These are phyloP conservation scores for Pachypsylla venusta DNA, from an alignment of 1,140 invertebrate species.

Conservation along the genomic window DNA sequence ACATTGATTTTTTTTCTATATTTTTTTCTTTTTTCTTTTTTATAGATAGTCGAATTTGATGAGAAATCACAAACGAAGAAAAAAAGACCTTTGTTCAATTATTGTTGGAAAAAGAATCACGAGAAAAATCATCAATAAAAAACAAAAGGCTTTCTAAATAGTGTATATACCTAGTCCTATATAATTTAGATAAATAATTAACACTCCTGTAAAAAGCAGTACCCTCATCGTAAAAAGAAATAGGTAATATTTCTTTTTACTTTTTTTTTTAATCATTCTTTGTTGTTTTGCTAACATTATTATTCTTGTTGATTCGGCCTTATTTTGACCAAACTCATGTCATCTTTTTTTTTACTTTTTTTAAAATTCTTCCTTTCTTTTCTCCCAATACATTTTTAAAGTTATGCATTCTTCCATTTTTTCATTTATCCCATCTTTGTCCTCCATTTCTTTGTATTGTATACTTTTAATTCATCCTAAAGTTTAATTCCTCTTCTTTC, in stretches of 20 bases:
- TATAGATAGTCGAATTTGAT: constrained; percentile 5
- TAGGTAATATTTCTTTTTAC: constrained; percentile 5
- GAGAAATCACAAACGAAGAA: constrained; percentile 1
- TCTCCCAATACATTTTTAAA: too few species aligned
- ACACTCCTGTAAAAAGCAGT: neutral
- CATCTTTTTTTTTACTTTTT: too few species aligned
- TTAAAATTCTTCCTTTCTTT: too few species aligned
- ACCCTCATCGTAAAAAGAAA: neutral
- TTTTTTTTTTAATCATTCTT: neutral
- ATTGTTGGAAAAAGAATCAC: constrained; percentile 6
- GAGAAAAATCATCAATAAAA: neutral
- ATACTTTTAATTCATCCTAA: too few species aligned
- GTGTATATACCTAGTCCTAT: too few species aligned
- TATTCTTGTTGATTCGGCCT: too few species aligned
- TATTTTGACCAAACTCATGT: too few species aligned
- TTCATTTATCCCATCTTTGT: too few species aligned
- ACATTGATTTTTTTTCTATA: neutral
- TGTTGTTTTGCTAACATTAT: constrained; percentile 17
- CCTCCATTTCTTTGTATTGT: too few species aligned
- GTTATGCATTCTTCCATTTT: too few species aligned
- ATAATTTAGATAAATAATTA: too few species aligned
- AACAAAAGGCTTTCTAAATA: neutral
- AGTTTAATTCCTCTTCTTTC: too few species aligned
- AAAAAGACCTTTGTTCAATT: neutral
- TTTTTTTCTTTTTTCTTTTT: neutral